Evolutionary conservation across 2,888 invertebrate species (phyloP), one percentile per base, ranked within the genome.

Genomic region (Flexamia atlantica): DNA sequence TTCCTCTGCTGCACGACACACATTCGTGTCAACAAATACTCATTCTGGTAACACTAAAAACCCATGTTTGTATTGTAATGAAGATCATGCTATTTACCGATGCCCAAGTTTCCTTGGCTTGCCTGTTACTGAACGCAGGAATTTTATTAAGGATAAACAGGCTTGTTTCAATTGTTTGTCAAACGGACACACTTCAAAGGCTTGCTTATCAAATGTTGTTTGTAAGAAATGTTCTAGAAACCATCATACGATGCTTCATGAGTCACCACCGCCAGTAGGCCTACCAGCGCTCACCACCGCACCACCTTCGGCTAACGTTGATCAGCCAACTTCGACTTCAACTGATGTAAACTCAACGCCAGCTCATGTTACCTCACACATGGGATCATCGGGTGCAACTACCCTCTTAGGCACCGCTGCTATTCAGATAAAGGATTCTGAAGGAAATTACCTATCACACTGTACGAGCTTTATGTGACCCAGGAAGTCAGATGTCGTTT

Each of bases 381-480:
- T 60, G 3, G 25, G 28, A 7, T 10, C 60, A 7, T 20, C 25
- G 7, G 3, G n/a, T 12, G 4, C 70, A 5, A 70, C 70, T 3
- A 70, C 70, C 10, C 30, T 70, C n/a, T n/a, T 70, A 12, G 70
- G 70, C 32, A 32, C 70, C 12, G 70, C 36, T 32, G 32, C 20
- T 70, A 20, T 70, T 14, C 28, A 32, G 20, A 32, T 70, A 32
- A 25, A 9, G 20, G 70, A 70, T 70, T 28, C 32, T 30, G 17
- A 12, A 17, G 32, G 36, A 20, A 32, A 9, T 14, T n/a, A n/a
- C n/a, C n/a, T 70, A 32, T n/a, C 32, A 32, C 28, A 32, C 70
- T 5, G 17, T 70, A 7, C 4, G 70, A 32, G 70, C 70, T 1
- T n/a, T 70, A 7, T 30, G 25, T 32, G 36, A 46, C 14, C 64